These are phyloP conservation scores for Lepidurus arcticus DNA, from an alignment of 1,140 invertebrate species.

Conservation along the genomic window DNA sequence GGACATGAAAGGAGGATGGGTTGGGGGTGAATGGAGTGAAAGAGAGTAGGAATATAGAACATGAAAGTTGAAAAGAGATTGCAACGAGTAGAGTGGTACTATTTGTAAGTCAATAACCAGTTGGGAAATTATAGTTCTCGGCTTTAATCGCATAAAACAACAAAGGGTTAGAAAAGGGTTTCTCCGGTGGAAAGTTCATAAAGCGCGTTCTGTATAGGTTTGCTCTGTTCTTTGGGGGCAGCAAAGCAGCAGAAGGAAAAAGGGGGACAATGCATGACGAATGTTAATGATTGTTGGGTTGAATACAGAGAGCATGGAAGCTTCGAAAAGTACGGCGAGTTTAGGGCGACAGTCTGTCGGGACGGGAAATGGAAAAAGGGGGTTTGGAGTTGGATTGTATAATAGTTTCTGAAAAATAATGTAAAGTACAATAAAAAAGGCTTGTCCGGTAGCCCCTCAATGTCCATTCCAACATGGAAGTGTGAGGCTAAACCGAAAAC, in stretches of 20 bases:
- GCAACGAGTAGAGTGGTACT: neutral
- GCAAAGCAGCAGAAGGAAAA: neutral
- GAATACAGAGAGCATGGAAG: slow-evolving; percentile 7
- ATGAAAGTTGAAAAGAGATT: no score
- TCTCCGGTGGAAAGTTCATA: neutral
- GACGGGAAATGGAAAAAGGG: slow-evolving; percentile 21
- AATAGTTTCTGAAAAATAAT: neutral
- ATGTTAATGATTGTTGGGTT: slow-evolving; percentile 22
- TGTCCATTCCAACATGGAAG: neutral
- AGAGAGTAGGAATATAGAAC: no score
- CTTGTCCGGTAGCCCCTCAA: neutral
- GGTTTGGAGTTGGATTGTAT: neutral
- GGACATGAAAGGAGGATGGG: no score
- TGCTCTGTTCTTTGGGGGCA: no score
- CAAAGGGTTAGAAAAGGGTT: neutral
- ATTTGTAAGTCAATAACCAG: neutral
- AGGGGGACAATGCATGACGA: slow-evolving; percentile 20
- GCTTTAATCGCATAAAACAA: slow-evolving; percentile 16
- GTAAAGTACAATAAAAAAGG: neutral
- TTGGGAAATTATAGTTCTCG: slow-evolving; percentile 1
- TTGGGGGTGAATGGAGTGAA: no score
- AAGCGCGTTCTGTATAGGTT: neutral
- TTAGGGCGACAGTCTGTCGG: slow-evolving; percentile 9
- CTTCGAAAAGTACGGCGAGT: neutral
- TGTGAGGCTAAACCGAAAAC: neutral